Conservation (phyloP, 2,888 invertebrate species). For the Coenonympha arcania region DNA sequence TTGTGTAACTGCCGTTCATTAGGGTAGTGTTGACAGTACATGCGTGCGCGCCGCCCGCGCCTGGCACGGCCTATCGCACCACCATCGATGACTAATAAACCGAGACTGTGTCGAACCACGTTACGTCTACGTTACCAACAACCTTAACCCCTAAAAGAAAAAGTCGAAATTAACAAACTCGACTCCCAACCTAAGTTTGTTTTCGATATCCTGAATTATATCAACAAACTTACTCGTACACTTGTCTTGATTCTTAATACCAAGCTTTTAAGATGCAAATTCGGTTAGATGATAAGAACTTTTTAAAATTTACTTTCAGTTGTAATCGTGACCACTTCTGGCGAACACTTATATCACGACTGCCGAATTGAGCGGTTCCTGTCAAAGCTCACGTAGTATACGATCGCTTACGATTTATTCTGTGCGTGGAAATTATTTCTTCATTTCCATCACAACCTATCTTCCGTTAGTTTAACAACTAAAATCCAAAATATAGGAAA, state of each 20-base stretch:
- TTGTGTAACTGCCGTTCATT: conserved; percentile 73
- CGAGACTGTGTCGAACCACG: conserved; percentile 35
- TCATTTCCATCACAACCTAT: conserved; percentile 44
- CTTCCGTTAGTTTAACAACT: conserved; percentile 8
- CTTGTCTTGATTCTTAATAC: conserved; percentile 37
- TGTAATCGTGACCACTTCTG: conserved; percentile 70
- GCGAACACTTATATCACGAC: conserved; percentile 64
- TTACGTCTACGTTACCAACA: conserved; percentile 14
- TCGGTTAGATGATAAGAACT: conserved; percentile 18
- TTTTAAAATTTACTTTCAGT: conserved; percentile 37
- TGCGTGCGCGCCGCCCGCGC: conserved; percentile 71
- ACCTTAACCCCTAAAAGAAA: conserved; percentile 17
- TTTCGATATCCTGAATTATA: conserved; percentile 48
- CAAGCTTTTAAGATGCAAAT: conserved; percentile 36
- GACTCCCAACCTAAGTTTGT: conserved; percentile 34
- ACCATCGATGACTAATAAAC: conserved; percentile 74
- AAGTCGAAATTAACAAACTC: conserved; percentile 24
- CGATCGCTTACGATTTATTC: conserved; percentile 59
- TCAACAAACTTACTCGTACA: conserved; percentile 40
- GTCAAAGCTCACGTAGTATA: conserved; percentile 56
- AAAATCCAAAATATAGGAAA: not conserved
- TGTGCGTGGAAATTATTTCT: conserved; percentile 66
- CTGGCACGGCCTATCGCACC: conserved; percentile 69
- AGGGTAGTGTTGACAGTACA: conserved; percentile 71
- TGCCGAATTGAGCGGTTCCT: conserved; percentile 71